A percentile compares a stretch with the other conserved stretches of the same genome.
Conservation (phyloP, 2,797 vertebrate species). For the Galaxias olidus region DNA sequence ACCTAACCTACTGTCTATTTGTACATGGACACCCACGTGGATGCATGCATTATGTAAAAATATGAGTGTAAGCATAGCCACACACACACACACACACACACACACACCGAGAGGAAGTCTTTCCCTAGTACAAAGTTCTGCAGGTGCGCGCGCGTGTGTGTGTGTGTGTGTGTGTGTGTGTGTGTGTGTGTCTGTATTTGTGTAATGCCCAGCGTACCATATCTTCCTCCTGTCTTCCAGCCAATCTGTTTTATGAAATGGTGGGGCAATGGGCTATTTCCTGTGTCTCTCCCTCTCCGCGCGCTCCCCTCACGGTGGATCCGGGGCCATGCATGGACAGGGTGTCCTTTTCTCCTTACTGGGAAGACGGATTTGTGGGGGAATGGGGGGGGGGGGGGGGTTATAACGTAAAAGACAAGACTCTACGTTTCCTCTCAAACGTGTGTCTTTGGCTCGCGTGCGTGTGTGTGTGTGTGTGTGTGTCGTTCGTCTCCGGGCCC, state of each 20-base stretch:
- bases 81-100: not conserved
- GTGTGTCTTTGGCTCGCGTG: no score
- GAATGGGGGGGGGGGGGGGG: conserved; percentile 1
- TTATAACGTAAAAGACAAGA: no score
- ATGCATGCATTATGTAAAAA: no score
- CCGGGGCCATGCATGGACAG: conserved; percentile 32
- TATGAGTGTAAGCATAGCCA: not conserved
- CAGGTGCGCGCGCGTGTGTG: conserved; percentile 19
- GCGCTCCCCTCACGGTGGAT: conserved; percentile 31
- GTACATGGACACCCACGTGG: no score
- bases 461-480: no score
- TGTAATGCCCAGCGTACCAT: conserved; percentile 34
- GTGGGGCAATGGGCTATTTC: conserved; percentile 55
- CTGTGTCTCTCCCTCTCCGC: conserved; percentile 45
- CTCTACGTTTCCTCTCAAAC: no score
- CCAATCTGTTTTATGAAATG: conserved; percentile 48
- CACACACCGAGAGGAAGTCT: not conserved
- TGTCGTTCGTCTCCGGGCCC: no score
- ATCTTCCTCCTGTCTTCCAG: conserved; percentile 21
- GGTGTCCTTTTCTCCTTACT: conserved; percentile 31
- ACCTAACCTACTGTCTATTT: not conserved
- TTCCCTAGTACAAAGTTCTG: conserved; percentile 20
- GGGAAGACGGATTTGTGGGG: conserved; percentile 14
- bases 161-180: conserved; percentile 20
- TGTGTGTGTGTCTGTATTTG: conserved; percentile 32